These are phyloP conservation scores for Tholera decimalis DNA, from an alignment of 2,888 invertebrate species.

Conservation along the genomic window DNA sequence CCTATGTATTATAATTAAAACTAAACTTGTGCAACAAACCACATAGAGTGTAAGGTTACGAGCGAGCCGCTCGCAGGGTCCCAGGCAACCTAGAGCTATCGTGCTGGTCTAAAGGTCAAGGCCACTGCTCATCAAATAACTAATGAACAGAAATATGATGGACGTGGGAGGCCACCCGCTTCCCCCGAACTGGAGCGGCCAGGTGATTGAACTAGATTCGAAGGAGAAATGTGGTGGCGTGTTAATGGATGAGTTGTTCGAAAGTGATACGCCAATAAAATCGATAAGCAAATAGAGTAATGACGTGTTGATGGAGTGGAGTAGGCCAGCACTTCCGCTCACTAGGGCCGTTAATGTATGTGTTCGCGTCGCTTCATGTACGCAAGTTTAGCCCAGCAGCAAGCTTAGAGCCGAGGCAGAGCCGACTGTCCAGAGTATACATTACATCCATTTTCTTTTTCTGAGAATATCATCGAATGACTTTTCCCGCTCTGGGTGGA, in stretches of 20 bases:
- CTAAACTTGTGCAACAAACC: conserved; percentile 20
- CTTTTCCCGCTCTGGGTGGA: no score
- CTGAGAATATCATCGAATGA: no score
- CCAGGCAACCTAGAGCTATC: conserved; percentile 19
- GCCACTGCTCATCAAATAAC: conserved; percentile 29
- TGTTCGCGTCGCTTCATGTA: no score
- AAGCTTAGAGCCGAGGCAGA: no score
- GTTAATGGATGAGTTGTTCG: conserved; percentile 24
- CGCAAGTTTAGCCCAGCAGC: no score
- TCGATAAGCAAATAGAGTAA: conserved; percentile 40
- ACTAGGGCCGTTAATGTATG: not conserved
- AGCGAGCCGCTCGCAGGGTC: conserved; percentile 35
- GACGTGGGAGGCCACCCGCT: conserved; percentile 49
- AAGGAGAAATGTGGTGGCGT: conserved; percentile 32
- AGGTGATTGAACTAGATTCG: conserved; percentile 57
- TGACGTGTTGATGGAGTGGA: conserved; percentile 21
- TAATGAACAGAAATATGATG: conserved; percentile 42
- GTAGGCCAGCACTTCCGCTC: conserved; percentile 33
- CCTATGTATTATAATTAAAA: conserved; percentile 4
- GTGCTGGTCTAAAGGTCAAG: conserved; percentile 34
- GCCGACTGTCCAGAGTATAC: no score
- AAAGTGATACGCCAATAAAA: conserved; percentile 48
- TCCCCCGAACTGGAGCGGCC: conserved; percentile 49
- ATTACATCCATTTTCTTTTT: no score
- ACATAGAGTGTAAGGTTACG: conserved; percentile 11